Base-by-base conservation (phyloP, 2,888 invertebrate species). In the Electrophaes corylata region DNA sequence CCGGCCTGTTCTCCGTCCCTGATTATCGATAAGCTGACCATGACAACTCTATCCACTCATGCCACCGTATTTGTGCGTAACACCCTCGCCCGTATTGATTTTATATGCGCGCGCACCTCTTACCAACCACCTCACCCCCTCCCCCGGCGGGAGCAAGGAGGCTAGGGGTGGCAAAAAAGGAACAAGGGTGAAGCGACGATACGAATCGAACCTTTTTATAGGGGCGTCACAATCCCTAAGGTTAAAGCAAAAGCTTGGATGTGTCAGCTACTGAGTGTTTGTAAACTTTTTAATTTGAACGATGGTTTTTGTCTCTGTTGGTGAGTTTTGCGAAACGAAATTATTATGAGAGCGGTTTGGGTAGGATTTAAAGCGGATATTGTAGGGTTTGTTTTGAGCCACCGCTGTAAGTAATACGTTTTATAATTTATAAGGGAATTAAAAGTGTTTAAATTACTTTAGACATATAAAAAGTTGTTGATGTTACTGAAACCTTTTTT, bases 151-250 rank as follows among this genome's bases (percentile, higher is more conserved):
- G 62, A 54, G 70, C 70, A 52, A 69, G 69, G 76, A 72, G 48
- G 49, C 58, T 50, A 55, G 71, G 78, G 73, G 80, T 50, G 49
- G 79, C 63, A 72, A 75, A 81, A 81, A 83, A 83, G 78, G 84
- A 80, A 83, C 81, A 85, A 79, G 86, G 85, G 88, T 79, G 83
- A 81, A 79, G 76, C 81, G 81, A 76, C 85, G 83, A 84, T 85
- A 86, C 81, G 83, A 87, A 88, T 88, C 83, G 87, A 89, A 88
- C 84, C 86, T 86, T 88, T 88, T 88, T 86, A 86, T 83, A 82
- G 84, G 84, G 79, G 83, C 74, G 78, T 79, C 79, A 76, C 80
- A 83, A 86, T 86, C 85, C 83, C 80, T 85, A 78, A 88, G 85
- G 87, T 88, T 88, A 85, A 84, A 83, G 79, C 81, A 40, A 43